Conservation (phyloP, 1,140 invertebrate species). For the Bombus difficillimus region DNA sequence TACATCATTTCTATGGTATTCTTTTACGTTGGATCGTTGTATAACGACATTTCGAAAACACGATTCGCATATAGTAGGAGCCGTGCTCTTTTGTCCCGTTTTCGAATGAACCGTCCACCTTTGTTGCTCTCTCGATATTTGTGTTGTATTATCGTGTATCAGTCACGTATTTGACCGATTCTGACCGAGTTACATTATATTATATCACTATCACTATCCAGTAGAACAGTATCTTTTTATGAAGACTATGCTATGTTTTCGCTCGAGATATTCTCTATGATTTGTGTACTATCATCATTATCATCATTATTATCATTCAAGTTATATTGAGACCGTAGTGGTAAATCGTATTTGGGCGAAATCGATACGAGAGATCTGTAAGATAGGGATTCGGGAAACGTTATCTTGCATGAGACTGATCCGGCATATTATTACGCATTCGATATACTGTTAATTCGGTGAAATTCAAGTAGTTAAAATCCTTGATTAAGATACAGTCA, state of each 20-base stretch:
- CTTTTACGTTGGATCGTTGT: slow-evolving; percentile 50
- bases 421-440: neutral
- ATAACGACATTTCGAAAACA: slow-evolving; percentile 37
- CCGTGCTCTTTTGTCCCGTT: slow-evolving; percentile 43
- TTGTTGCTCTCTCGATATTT: slow-evolving; percentile 58
- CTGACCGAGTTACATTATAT: slow-evolving; percentile 46
- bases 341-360: slow-evolving; percentile 40
- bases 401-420: neutral
- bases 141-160: slow-evolving; percentile 62
- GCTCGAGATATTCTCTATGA: slow-evolving; percentile 64
- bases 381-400: neutral
- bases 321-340: slow-evolving; percentile 57
- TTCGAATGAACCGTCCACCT: slow-evolving; percentile 57
- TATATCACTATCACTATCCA: slow-evolving; percentile 36
- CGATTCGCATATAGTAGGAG: slow-evolving; percentile 51
- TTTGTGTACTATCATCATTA: slow-evolving; percentile 59
- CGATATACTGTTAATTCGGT: neutral
- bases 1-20: slow-evolving; percentile 42
- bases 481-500: neutral
- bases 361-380: slow-evolving; percentile 37
- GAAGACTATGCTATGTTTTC: slow-evolving; percentile 61
- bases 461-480: neutral
- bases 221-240: slow-evolving; percentile 58
- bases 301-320: slow-evolving; percentile 54
- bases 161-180: slow-evolving; percentile 50